These are phyloP conservation scores for Microctenopoma lineatum DNA, from an alignment of 2,797 vertebrate species.

Conservation along the genomic window DNA sequence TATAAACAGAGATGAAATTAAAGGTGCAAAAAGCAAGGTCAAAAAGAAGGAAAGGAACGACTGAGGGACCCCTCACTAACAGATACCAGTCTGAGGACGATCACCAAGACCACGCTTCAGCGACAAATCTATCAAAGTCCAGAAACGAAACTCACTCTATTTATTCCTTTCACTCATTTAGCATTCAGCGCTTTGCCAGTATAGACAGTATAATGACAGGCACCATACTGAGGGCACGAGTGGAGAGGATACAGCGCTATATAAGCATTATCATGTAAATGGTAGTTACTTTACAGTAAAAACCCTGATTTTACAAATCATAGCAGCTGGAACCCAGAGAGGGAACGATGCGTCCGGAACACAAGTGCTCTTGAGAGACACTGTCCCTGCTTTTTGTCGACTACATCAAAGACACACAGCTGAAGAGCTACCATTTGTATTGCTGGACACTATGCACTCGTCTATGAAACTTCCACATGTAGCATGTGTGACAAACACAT, in stretches of 20 bases:
- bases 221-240: conserved; percentile 18
- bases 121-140: neutral
- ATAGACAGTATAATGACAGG: conserved; percentile 33
- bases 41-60: conserved; percentile 51
- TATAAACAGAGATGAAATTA: conserved; percentile 82
- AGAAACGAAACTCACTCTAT: conserved; percentile 24
- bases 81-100: conserved; percentile 65
- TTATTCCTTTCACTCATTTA: conserved; percentile 37
- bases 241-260: conserved; percentile 27
- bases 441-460: conserved; percentile 47
- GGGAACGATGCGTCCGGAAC: conserved; percentile 47
- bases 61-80: conserved; percentile 64
- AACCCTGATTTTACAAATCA: conserved; percentile 64
- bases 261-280: conserved; percentile 67
- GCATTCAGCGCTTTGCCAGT: conserved; percentile 28
- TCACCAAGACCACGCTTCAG: conserved; percentile 47
- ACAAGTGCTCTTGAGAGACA: conserved; percentile 71
- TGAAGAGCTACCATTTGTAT: conserved; percentile 64
- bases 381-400: conserved; percentile 62
- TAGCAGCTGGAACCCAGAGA: conserved; percentile 41
- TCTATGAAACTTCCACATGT: conserved; percentile 41
- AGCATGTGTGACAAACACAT: conserved; percentile 32
- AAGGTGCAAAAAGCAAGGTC: conserved; percentile 78
- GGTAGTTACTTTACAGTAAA: conserved; percentile 58
- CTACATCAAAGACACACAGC: conserved; percentile 64